These are phyloP conservation scores for Gopherus flavomarginatus DNA, from an alignment of 2,113 vertebrate genomes.

Conservation along the genomic window DNA sequence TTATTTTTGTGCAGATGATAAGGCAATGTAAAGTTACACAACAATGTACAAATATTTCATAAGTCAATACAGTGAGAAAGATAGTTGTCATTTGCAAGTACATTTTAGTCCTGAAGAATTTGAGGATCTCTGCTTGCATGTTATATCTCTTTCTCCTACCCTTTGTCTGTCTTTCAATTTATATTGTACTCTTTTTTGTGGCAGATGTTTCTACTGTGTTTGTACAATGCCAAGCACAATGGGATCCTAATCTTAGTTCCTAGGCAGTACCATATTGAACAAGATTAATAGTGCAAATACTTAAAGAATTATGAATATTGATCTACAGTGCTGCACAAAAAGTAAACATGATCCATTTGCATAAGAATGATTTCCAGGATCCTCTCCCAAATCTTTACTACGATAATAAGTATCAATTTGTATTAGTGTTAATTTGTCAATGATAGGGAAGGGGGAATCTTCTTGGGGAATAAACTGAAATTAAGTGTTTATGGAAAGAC, in stretches of 20 bases:
- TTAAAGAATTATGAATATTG: background rate
- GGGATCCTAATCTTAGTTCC: background rate
- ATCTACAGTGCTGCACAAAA: background rate
- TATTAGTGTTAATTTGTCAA: background rate
- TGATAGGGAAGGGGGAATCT: fast-evolving
- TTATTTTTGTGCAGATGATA: background rate
- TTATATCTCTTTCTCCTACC: background rate
- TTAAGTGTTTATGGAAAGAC: background rate
- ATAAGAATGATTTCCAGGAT: background rate
- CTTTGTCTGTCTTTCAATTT: background rate
- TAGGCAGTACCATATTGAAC: background rate
- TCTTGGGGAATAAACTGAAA: background rate
- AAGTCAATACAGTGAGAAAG: background rate
- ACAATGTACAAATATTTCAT: background rate
- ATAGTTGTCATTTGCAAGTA: background rate
- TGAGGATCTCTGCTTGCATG: background rate
- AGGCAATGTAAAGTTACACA: background rate
- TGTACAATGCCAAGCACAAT: background rate
- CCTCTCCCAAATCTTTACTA: background rate
- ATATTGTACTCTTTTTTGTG: background rate
- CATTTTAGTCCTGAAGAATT: background rate
- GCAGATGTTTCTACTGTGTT: background rate
- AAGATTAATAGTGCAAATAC: background rate
- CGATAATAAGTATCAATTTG: background rate
- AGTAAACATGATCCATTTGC: background rate